Evolutionary conservation across 2,888 invertebrate genomes (phyloP), one percentile per base, ranked within the genome.

Genomic region (Anthrax anthrax): DNA sequence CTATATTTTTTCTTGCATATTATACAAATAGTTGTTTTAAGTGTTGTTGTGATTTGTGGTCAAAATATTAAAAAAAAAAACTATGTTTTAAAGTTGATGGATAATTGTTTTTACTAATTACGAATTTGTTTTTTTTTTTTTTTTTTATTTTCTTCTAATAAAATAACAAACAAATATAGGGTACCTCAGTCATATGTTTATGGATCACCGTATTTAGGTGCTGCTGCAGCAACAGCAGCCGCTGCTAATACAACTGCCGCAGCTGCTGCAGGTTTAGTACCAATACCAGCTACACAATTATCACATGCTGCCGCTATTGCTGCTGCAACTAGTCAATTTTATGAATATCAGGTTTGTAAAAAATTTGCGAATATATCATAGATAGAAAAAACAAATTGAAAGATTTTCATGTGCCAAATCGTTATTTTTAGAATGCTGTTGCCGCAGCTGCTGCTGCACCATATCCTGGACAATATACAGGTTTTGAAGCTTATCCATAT

Each of bases 131-230:
- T 44, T 1, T 43, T 17, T 37, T 17, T 37, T 38, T 38, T 2
- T 37, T n/a, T 12, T 39, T 19, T 29, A 19, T 39, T 39, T 39
- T 39, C 18, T 38, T 16, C 12, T 4, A 34, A 10, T 14, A 12
- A 34, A 34, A 34, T 13, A 34, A 10, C 5, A 36, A 3, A 36
- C 6, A 36, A 16, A 16, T 73, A 50, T 72, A 80, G 79, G 56
- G 79, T 85, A 56, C 81, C 83, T 50, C 84, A 83, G 42, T 78
- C 84, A 55, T 86, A 86, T 68, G 75, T 85, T 67, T 80, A 82
- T 62, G 81, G 82, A 57, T 80, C 84, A 57, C 82, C 84, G 9
- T 80, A 80, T 62, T 66, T 80, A 58, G 63, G 65, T 18, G 80
- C 79, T 6, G 80, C 81, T 17, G 80, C 52, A 16, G 56, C 57